Evolutionary conservation across 2,888 invertebrate genomes (phyloP), one percentile per base, ranked within the genome.

Genomic region (Schizotus pectinicornis): DNA sequence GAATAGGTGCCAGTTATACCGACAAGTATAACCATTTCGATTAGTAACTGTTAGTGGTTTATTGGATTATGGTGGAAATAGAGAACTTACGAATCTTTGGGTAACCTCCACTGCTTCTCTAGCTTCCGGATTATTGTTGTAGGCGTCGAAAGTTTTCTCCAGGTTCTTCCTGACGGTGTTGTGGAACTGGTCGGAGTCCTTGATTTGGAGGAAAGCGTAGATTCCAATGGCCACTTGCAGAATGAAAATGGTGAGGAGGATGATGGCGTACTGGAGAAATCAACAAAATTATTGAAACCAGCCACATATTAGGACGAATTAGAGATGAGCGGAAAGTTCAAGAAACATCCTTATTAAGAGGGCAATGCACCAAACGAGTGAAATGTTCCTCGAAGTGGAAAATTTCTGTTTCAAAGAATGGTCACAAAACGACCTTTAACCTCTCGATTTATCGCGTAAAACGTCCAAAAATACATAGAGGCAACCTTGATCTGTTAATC

Each of bases 171-270:
- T 58, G 13, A 78, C 67, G n/a, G 65, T 50, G 2, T 31, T 9
- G 43, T 79, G 79, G 32, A 83, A 80, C 0, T 74, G 72, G 51
- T 82, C 80, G 46, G 84, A 76, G 58, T 83, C 84, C 3, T 85
- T 56, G 30, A 85, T 82, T 73, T 87, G 83, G 2, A 86, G 80
- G 79, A 89, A 90, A 52, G 88, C 82, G 55, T 86, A 84, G 7
- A 89, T 85, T 0, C 87, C 88, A 60, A 90, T 79, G 11, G 86
- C 86, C 62, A 91, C 83, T 84, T 91, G 90, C 54, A 89, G 77
- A 52, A 91, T 86, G 76, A 92, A 86, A 61, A 91, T 83, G 43
- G 88, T 82, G 67, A 92, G 78, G 67, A 91, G 79, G 76, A 89
- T 84, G 65, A 89, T 84, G 3, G 91, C 86, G 79, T 90, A 91